phyloP scores from a whole-genome alignment of 2,888 invertebrate genomes.

The Melanchra persicariae region DNA sequence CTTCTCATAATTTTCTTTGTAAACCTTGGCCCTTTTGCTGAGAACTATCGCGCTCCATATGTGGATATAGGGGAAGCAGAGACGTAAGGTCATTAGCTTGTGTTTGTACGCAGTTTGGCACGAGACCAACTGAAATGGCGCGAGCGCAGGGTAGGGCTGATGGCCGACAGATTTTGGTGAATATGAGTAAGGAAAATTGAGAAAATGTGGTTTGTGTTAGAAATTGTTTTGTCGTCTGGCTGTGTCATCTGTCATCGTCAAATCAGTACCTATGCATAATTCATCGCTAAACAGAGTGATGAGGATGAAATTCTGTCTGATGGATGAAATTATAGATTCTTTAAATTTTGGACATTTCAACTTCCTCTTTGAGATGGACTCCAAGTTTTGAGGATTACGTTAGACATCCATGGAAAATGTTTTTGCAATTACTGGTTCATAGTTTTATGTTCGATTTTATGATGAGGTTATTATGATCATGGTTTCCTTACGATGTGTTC shows the following conservation, averaged over 20 bases:
- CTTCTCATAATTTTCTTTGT: conserved; percentile 40
- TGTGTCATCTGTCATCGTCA: conserved; percentile 15
- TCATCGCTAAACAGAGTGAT: background rate
- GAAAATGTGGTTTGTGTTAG: conserved; percentile 20
- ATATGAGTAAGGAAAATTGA: conserved; percentile 27
- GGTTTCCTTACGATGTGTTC: conserved; percentile 39
- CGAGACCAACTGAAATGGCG: conserved; percentile 59
- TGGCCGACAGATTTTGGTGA: conserved; percentile 23
- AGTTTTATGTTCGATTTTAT: conserved; percentile 21
- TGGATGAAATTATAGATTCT: background rate
- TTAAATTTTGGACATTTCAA: background rate
- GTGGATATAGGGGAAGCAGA: conserved; percentile 68
- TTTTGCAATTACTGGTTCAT: background rate
- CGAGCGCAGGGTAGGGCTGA: conserved; percentile 34
- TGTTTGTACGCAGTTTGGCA: conserved; percentile 71
- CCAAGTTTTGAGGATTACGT: background rate
- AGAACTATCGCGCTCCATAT: conserved; percentile 63
- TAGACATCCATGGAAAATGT: background rate
- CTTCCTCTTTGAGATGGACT: background rate
- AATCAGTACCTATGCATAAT: background rate
- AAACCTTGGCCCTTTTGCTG: conserved; percentile 57
- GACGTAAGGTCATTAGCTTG: conserved; percentile 73
- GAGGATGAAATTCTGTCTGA: too few relatives aligned
- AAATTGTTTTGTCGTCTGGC: conserved; percentile 21
- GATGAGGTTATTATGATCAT: conserved; percentile 17